These are phyloP conservation scores for Lepus oiostolus DNA, from an alignment of 2,797 vertebrate genomes.

Conservation along the genomic window DNA sequence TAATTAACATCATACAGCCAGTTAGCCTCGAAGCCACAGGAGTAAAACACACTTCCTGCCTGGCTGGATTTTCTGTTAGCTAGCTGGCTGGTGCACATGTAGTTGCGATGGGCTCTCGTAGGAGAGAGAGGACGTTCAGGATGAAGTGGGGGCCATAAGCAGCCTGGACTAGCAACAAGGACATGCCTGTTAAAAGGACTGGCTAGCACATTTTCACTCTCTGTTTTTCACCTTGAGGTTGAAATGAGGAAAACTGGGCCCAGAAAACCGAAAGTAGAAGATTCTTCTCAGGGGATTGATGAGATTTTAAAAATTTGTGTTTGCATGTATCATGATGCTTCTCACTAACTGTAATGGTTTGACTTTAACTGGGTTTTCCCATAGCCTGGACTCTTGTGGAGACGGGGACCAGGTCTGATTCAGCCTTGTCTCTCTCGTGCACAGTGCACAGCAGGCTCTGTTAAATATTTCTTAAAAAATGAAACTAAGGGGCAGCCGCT, in stretches of 20 bases:
- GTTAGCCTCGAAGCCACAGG: background rate
- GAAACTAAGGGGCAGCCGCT: background rate
- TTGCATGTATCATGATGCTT: background rate
- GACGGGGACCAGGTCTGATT: background rate
- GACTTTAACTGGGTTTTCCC: background rate
- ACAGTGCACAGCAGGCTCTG: background rate
- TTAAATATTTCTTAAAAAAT: constrained; percentile 17
- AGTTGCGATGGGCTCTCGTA: rapidly evolving
- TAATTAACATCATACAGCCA: background rate
- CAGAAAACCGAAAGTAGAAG: background rate
- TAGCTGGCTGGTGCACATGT: background rate
- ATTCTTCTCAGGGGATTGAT: background rate
- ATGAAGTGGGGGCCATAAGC: background rate
- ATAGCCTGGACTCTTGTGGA: too few relatives aligned
- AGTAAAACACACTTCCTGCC: background rate
- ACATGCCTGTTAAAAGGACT: background rate
- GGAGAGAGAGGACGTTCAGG: background rate
- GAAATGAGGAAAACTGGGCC: constrained; percentile 6
- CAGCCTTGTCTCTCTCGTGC: background rate
- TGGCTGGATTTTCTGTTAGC: background rate
- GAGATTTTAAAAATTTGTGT: background rate
- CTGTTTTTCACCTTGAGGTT: background rate
- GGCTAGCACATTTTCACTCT: background rate
- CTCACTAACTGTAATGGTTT: background rate
- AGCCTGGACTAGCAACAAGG: background rate